Evolutionary conservation across 37 sponge, comb jelly and placozoan genomes (phyloP).

Genomic region (Axinella damicornis): DNA sequence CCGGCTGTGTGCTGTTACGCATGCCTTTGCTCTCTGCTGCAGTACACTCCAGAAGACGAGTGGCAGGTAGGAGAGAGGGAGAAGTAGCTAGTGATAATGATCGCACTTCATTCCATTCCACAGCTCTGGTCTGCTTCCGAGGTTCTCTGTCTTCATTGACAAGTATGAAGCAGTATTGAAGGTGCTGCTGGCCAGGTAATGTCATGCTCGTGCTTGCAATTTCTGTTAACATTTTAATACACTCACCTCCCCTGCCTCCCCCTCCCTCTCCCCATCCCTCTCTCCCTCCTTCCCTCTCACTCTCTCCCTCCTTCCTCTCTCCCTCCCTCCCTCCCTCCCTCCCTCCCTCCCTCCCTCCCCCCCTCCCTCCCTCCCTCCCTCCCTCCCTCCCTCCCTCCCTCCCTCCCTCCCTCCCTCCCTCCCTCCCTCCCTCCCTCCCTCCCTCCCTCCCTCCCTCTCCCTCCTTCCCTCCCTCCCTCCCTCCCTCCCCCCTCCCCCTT

Average conservation of each 20-base stretch:
- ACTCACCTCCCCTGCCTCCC: too few relatives aligned
- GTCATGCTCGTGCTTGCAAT: too few relatives aligned
- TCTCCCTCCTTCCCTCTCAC: too few relatives aligned
- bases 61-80: constrained; percentile 35
- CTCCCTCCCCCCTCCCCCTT: neutral
- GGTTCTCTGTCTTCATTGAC: constrained; percentile 61
- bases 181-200: constrained; percentile 79
- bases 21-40: constrained; percentile 85
- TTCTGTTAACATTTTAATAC: too few relatives aligned
- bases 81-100: too few relatives aligned
- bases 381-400: too few relatives aligned
- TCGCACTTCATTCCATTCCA: too few relatives aligned
- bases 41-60: constrained; percentile 42
- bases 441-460: neutral
- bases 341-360: neutral
- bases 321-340: neutral
- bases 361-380: constrained; percentile 1
- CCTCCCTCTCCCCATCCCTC: too few relatives aligned
- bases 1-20: constrained; percentile 81
- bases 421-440: neutral
- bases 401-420: neutral
- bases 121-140: constrained; percentile 51
- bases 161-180: constrained; percentile 80
- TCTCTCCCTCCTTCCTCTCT: neutral
- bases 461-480: neutral